phyloP scores from a whole-genome alignment of 2,797 vertebrate genomes.

The Esox lucius region DNA sequence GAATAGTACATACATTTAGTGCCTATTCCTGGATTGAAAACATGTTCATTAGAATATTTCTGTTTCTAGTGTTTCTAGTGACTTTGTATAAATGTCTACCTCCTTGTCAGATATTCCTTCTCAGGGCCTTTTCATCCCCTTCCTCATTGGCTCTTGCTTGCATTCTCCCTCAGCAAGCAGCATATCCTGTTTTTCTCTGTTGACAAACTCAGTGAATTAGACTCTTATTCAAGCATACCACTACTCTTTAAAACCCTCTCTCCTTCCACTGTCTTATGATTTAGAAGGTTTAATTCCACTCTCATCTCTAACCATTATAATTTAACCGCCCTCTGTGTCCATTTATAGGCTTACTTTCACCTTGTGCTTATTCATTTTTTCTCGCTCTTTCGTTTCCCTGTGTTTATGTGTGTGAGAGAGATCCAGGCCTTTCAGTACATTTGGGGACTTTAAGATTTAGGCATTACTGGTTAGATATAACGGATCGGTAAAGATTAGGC shows the following conservation, averaged over 20 bases:
- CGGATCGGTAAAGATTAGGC: too few species aligned
- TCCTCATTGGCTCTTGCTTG: background rate
- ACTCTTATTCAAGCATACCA: constrained; percentile 67
- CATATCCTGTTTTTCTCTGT: constrained; percentile 62
- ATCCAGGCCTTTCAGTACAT: too few species aligned
- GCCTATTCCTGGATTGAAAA: background rate
- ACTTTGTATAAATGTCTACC: background rate
- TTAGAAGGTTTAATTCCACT: background rate
- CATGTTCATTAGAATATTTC: background rate
- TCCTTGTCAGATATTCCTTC: background rate
- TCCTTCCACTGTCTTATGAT: constrained; percentile 34
- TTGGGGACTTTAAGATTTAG: too few species aligned
- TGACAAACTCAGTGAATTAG: constrained; percentile 63
- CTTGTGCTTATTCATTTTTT: background rate
- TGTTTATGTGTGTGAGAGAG: background rate
- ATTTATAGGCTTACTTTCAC: background rate
- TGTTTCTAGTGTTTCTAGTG: background rate
- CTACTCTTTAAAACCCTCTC: constrained; percentile 51
- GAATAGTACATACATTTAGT: background rate
- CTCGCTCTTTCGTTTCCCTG: background rate
- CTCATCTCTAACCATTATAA: constrained; percentile 47
- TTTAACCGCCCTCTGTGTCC: constrained; percentile 33
- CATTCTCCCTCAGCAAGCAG: constrained; percentile 12
- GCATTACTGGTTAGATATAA: too few species aligned
- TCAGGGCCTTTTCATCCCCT: constrained; percentile 4